Evolutionary conservation across 2,797 vertebrate genomes (phyloP).

Genomic region (Spinibarbus caldwelli): DNA sequence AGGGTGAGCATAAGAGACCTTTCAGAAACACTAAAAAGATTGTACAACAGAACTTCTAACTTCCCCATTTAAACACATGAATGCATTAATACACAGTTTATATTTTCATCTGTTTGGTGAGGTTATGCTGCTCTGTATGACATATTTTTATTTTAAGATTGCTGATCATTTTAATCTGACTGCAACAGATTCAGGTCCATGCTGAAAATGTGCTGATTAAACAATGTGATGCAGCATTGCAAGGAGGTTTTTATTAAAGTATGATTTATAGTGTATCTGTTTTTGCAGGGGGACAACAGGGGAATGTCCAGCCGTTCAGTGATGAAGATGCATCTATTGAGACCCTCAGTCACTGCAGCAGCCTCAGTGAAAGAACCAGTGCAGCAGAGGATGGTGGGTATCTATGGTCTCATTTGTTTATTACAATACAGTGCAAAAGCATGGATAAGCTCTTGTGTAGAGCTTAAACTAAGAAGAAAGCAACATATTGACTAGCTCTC

Average conservation of each 20-base stretch:
- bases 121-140: not conserved
- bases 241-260: slow-evolving; percentile 4
- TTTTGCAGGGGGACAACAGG: slow-evolving; percentile 85
- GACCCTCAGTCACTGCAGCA: slow-evolving; percentile 98
- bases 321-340: slow-evolving; percentile 97
- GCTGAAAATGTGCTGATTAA: not conserved
- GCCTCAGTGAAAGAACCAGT: slow-evolving; percentile 91
- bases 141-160: not conserved
- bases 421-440: not conserved
- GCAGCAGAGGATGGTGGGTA: slow-evolving; percentile 89
- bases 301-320: slow-evolving; percentile 92
- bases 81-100: not conserved
- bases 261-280: slow-evolving; percentile 16
- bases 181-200: not conserved
- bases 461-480: not conserved
- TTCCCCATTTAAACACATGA: not conserved
- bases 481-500: not conserved
- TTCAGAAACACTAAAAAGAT: not conserved
- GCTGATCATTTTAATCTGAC: not conserved
- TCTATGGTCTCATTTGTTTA: not conserved
- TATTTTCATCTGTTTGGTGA: not conserved
- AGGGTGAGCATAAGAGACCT: not conserved
- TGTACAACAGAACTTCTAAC: not conserved
- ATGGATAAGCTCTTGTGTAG: not conserved
- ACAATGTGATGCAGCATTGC: not conserved